Conservation (phyloP, 2,888 invertebrate genomes). For the Bruchidius siliquastri region DNA sequence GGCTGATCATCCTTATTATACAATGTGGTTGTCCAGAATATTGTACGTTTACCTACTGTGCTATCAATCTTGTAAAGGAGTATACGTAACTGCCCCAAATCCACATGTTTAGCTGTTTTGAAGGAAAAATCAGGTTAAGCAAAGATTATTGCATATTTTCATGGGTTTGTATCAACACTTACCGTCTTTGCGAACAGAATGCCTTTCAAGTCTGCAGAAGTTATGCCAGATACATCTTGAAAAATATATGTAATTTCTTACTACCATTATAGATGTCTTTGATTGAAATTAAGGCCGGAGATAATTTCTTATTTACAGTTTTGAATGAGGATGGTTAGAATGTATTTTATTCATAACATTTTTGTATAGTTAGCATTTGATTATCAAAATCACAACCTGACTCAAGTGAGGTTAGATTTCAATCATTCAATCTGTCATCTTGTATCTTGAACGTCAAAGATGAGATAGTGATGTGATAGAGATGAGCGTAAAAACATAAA, state of each 20-base stretch:
- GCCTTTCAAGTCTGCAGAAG: slow-evolving; percentile 18
- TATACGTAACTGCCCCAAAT: slow-evolving; percentile 20
- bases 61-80: slow-evolving; percentile 19
- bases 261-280: slow-evolving; percentile 23
- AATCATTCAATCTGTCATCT: too few species aligned
- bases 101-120: slow-evolving; percentile 12
- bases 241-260: slow-evolving; percentile 26
- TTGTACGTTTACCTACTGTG: slow-evolving; percentile 15
- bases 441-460: too few species aligned
- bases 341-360: not conserved
- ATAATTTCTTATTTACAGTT: not conserved
- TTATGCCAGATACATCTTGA: slow-evolving; percentile 30
- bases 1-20: slow-evolving; percentile 17
- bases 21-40: slow-evolving; percentile 19
- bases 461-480: too few species aligned
- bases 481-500: too few species aligned
- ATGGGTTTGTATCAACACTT: not conserved
- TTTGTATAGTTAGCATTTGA: not conserved
- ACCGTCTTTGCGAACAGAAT: slow-evolving; percentile 6
- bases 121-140: slow-evolving; percentile 17
- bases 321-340: not conserved
- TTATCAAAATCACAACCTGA: not conserved
- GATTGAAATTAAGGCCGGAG: not conserved
- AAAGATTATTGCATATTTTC: not conserved
- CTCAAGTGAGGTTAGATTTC: not conserved